phyloP scores from a whole-genome alignment of 2,797 vertebrate genomes.

The Anabas testudineus region DNA sequence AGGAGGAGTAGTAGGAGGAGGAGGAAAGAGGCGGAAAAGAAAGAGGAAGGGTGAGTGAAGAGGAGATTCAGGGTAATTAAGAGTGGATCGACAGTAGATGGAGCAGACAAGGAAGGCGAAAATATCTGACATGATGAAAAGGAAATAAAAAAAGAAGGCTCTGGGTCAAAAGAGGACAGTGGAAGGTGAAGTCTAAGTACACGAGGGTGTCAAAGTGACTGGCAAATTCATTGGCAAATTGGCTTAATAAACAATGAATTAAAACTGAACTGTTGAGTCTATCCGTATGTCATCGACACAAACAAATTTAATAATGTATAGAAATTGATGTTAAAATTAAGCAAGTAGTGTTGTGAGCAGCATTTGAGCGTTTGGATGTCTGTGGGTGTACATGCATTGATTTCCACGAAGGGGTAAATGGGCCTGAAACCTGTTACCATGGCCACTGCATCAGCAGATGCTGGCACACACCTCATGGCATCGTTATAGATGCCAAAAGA shows the following conservation, averaged over 20 bases:
- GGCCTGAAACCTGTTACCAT: conserved; percentile 67
- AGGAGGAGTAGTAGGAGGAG: conserved; percentile 28
- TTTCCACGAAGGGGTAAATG: conserved; percentile 50
- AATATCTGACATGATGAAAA: neutral
- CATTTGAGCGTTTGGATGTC: conserved; percentile 21
- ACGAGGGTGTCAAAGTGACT: neutral
- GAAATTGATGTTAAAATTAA: neutral
- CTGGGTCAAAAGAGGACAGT: neutral
- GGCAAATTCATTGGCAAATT: neutral
- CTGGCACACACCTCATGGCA: conserved; percentile 46
- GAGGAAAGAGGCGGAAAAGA: conserved; percentile 12
- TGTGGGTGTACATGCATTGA: conserved; percentile 44
- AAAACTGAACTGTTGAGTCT: neutral
- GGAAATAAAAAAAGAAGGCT: neutral
- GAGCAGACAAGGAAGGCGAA: neutral
- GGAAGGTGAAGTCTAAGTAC: neutral
- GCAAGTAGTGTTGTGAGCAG: neutral
- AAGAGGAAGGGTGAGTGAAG: conserved; percentile 8
- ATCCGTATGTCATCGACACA: neutral
- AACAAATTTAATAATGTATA: neutral
- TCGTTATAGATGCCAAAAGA: conserved; percentile 1
- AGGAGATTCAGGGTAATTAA: conserved; percentile 10
- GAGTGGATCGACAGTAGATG: neutral
- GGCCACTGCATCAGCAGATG: conserved; percentile 67
- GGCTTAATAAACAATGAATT: neutral